These are phyloP conservation scores for Cynaeus angustus DNA, from an alignment of 2,888 invertebrate genomes.

Conservation along the genomic window DNA sequence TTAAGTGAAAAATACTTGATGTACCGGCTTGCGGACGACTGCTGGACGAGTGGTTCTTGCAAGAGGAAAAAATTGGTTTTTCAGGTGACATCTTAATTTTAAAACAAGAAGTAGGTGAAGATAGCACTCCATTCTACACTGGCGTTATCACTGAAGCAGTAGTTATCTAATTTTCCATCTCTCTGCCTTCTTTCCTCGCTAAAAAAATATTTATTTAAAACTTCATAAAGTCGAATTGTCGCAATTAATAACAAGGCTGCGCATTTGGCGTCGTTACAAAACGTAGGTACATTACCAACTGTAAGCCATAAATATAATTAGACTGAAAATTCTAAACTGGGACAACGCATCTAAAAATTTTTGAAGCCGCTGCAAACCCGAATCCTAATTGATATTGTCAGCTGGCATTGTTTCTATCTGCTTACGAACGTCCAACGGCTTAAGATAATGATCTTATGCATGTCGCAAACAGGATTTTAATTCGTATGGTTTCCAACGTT, in stretches of 20 bases:
- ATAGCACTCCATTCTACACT: too few species aligned
- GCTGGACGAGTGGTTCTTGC: too few species aligned
- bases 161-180: constrained; percentile 29
- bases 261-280: constrained; percentile 30
- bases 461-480: constrained; percentile 43
- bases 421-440: constrained; percentile 33
- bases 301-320: constrained; percentile 17
- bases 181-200: background rate
- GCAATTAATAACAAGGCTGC: constrained; percentile 25
- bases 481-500: constrained; percentile 36
- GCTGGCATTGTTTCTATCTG: constrained; percentile 37
- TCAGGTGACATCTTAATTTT: too few species aligned
- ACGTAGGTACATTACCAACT: constrained; percentile 21
- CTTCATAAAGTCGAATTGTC: constrained; percentile 13
- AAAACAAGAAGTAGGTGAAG: too few species aligned
- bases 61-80: too few species aligned
- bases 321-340: background rate
- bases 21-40: too few species aligned
- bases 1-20: constrained; percentile 1
- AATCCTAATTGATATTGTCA: constrained; percentile 39
- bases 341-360: background rate
- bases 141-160: too few species aligned
- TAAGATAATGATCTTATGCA: constrained; percentile 43
- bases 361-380: constrained; percentile 5
- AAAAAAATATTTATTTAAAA: background rate